Conservation (phyloP, 2,888 invertebrate species). For the Trachelus tabidus region DNA sequence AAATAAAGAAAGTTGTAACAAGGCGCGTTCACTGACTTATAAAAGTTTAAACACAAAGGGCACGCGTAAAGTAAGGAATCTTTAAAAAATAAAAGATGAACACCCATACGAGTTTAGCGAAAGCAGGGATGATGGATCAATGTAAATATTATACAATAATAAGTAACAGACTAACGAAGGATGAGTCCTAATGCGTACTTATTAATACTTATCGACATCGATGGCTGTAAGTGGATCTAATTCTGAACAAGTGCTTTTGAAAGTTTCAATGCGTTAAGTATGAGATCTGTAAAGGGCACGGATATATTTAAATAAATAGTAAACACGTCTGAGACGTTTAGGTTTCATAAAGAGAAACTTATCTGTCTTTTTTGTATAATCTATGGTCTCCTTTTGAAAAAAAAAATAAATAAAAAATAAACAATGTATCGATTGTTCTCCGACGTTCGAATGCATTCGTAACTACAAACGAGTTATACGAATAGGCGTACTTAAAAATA, state of each 20-base stretch:
- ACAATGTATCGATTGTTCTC: too few species aligned
- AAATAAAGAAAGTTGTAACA: too few species aligned
- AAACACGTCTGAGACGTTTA: conserved; percentile 20
- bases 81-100: conserved; percentile 3
- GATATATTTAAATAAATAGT: conserved; percentile 7
- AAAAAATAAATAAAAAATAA: background rate
- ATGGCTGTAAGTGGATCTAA: conserved; percentile 42
- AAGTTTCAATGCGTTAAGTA: background rate
- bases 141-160: conserved; percentile 30
- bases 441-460: too few species aligned
- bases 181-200: conserved; percentile 41
- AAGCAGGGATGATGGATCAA: conserved; percentile 11
- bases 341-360: conserved; percentile 12
- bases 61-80: background rate
- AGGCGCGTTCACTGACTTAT: background rate
- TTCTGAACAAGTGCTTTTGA: conserved; percentile 24
- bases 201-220: conserved; percentile 41
- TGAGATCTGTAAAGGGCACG: too few species aligned
- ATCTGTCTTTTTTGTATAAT: conserved; percentile 7
- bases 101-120: conserved; percentile 9
- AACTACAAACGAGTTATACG: too few species aligned
- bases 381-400: background rate
- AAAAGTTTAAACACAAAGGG: conserved; percentile 4
- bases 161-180: conserved; percentile 20
- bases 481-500: too few species aligned